These are phyloP conservation scores for Drosophila borealis DNA, from an alignment of 2,888 invertebrate species.

Conservation along the genomic window DNA sequence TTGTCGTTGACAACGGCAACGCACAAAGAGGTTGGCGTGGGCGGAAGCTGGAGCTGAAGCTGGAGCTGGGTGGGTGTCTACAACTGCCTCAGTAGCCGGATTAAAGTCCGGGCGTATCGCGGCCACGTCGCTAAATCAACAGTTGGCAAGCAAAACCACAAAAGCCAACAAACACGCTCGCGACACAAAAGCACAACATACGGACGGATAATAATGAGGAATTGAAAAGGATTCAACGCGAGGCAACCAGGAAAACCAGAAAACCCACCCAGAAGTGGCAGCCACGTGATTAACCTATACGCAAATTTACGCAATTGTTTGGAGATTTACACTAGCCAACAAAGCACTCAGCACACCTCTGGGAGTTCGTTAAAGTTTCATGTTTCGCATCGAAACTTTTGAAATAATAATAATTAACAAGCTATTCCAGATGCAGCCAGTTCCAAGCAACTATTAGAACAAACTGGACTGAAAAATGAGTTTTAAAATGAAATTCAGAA, in stretches of 20 bases:
- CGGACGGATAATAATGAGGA: conserved; percentile 37
- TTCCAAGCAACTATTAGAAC: no score
- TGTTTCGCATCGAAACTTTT: neutral
- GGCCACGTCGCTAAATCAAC: conserved; percentile 70
- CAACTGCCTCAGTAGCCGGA: conserved; percentile 8
- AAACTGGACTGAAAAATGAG: no score
- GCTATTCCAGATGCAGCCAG: no score
- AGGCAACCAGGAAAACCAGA: neutral
- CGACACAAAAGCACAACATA: conserved; percentile 28
- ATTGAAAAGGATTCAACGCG: conserved; percentile 34
- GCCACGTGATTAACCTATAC: conserved; percentile 29
- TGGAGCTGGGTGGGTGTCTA: no score
- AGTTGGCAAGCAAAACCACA: conserved; percentile 66
- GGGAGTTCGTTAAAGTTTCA: neutral
- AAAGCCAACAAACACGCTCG: conserved; percentile 43
- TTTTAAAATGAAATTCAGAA: no score
- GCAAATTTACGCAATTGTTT: conserved; percentile 12
- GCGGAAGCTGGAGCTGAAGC: no score
- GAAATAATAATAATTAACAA: no score
- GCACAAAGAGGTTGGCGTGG: no score
- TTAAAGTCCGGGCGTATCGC: conserved; percentile 20
- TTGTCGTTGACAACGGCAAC: conserved; percentile 62
- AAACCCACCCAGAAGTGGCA: conserved; percentile 3
- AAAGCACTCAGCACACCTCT: neutral
- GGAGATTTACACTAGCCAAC: conserved; percentile 1